Conservation (phyloP, 2,113 vertebrate species). For the Brevimyrus niger region DNA sequence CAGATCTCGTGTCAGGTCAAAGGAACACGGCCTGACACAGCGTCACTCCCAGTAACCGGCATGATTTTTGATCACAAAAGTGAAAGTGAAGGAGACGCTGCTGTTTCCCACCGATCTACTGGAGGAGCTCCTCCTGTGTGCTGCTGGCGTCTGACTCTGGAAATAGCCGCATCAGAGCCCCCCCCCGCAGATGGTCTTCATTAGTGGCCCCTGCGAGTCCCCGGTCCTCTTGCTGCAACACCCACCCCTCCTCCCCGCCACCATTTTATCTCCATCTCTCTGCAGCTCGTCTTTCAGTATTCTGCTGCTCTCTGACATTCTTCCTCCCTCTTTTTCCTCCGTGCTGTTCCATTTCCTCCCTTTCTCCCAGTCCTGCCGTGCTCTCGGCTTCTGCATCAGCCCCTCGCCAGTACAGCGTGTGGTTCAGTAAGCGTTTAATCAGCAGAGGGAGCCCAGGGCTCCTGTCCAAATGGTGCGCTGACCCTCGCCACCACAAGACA, state of each 20-base stretch:
- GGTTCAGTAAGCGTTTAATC: not conserved
- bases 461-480: not conserved
- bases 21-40: not conserved
- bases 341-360: not conserved
- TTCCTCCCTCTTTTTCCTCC: not conserved
- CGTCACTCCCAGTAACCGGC: not conserved
- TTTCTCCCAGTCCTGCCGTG: not conserved
- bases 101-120: not conserved
- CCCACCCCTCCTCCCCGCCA: not conserved
- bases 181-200: slow-evolving; percentile 57
- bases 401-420: not conserved
- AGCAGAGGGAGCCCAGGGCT: not conserved
- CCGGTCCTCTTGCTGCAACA: not conserved
- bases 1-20: not conserved
- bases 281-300: not conserved
- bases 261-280: not conserved
- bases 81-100: not conserved
- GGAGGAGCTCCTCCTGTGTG: not conserved
- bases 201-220: slow-evolving; percentile 51
- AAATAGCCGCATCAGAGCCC: not conserved
- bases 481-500: not conserved
- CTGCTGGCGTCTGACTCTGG: not conserved
- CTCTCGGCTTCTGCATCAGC: not conserved
- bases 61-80: not conserved
- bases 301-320: not conserved